Base-by-base conservation (phyloP, 1,140 invertebrate species). In the Eriosoma lanigerum region DNA sequence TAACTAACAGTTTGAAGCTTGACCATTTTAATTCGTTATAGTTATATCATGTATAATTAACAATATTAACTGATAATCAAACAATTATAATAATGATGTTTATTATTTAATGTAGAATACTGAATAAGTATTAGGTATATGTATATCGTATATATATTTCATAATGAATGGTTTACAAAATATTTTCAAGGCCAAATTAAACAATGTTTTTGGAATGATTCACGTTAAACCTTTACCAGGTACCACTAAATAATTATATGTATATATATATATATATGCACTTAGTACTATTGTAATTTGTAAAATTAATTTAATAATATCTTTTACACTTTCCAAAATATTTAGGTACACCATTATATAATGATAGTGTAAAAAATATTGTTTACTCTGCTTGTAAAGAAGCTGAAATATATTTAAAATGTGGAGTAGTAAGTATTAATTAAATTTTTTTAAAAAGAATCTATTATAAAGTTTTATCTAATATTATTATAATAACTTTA, bases 151-250 rank as follows among this genome's bases (percentile, higher is more conserved):
- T 72, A n/a, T 29, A n/a, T 29, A 50, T 24, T 50, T 48, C 24
- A 62, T 60, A 29, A 78, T 78, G 75, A 78, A 48, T 9, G 26
- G 12, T 10, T 29, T 78, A 29, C 26, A 78, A 62, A 58, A 62
- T 60, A 62, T 78, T 26, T 78, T 78, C 87, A 86, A 83, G 86
- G 88, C 38, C 3, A 78, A 78, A 62, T 26, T 46, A 2, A 78
- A 78, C 26, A 78, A 78, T 75, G 85, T 93, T 60, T 91, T 94
- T 84, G 93, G 91, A 81, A 93, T 94, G 92, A 88, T 94, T 82
- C 93, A 94, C 84, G 88, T 93, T 1, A 86, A 86, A 82, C 89
- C 91, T 26, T 85, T 93, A 68, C 93, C 93, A 85, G 92, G 92
- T 91, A 86, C 32, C 8, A 38, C 3, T 38, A 38, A 38, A 4